A percentile compares a stretch with the other conserved stretches of the same genome.
Conservation (phyloP, 2,888 invertebrate genomes). For the Eucriotettix oculatus region DNA sequence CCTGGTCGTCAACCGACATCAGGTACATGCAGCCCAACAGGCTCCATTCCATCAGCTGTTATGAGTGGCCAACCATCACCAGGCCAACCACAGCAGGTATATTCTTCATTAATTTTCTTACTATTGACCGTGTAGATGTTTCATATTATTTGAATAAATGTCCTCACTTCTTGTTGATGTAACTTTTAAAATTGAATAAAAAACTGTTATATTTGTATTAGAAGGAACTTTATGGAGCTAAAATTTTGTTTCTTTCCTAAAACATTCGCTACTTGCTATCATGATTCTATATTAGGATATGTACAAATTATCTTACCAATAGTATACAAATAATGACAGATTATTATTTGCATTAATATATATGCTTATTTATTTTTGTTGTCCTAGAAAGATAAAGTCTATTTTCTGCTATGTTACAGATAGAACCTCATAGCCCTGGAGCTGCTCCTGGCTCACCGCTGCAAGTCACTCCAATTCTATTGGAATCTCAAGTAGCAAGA, state of each 20-base stretch:
- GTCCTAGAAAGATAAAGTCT: no score
- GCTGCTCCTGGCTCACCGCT: conserved; percentile 29
- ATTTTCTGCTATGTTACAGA: no score
- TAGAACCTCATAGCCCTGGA: conserved; percentile 2
- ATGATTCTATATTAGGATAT: no score
- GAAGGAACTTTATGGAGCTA: background rate
- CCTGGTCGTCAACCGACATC: background rate
- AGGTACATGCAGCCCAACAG: background rate
- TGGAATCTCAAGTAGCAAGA: conserved; percentile 70
- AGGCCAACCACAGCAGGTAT: background rate
- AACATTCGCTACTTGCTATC: no score
- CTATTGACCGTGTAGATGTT: background rate
- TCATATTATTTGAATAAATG: background rate
- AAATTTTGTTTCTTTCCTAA: background rate
- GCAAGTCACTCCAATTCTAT: conserved; percentile 58
- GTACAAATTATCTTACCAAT: no score
- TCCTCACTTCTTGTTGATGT: background rate
- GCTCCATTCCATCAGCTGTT: background rate
- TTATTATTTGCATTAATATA: no score
- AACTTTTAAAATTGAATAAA: background rate
- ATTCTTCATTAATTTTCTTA: background rate
- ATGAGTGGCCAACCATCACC: background rate
- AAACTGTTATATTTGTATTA: background rate
- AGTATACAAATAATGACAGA: no score
- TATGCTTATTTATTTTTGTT: no score